Base-by-base conservation (phyloP, 2,888 invertebrate species). In the Sarcophaga carnaria region DNA sequence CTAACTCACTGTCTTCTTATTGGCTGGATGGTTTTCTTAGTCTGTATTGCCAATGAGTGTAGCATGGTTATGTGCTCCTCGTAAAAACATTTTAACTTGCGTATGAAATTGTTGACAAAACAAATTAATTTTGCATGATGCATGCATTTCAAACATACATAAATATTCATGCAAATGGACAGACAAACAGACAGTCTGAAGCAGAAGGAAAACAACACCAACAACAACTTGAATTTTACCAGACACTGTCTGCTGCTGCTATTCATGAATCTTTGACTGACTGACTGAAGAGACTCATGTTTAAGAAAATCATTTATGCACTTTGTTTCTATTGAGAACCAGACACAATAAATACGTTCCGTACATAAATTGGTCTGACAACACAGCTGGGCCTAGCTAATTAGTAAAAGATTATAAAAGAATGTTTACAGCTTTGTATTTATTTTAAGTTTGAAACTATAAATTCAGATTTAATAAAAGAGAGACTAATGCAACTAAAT, bases 81-180 rank as follows among this genome's bases (percentile, higher is more conserved):
- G 66, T 66, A 25, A 25, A 66, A 17, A n/a, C 27, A 12, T 66
- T 76, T 72, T 80, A 83, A 72, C 60, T 82, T 77, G 72, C 49
- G 69, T 76, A 83, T 72, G 47, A 86, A 77, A 83, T 86, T 86
- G 83, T 80, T 86, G 80, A 83, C 80, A 83, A 83, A 83, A 86
- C 83, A 86, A 86, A 86, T 86, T 83, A 69, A 37, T 82, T 82
- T 78, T 80, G 80, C 80, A 79, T 87, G 87, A 81, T 74, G 66
- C 74, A 75, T 77, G 63, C 67, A 64, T 37, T 54, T 70, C 47
- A 62, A 10, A 63, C 63, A 22, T 22, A 63, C 63, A 22, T 22
- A 37, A 67, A 27, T 17, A 54, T 37, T n/a, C 17, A 54, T 17
- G 45, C 14, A 63, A 17, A 37, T 3, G n/a, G 45, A 54, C 10